Conservation (phyloP, 2,113 vertebrate species). For the Diadophis punctatus region DNA sequence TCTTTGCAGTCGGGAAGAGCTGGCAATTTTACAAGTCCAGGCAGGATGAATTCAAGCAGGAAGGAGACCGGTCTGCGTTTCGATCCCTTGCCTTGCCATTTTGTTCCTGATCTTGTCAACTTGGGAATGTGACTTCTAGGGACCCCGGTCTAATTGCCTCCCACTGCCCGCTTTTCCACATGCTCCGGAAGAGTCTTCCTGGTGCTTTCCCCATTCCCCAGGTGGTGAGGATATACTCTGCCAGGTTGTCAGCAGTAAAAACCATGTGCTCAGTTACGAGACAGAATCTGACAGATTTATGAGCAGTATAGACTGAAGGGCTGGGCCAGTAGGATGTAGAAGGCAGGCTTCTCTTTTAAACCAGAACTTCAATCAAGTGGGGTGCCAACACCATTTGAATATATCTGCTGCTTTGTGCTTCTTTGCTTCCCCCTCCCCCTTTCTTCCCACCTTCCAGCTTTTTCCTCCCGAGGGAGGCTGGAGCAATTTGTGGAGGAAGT, state of each 20-base stretch:
- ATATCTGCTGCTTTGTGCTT: not conserved
- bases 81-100: not conserved
- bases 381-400: not conserved
- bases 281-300: conserved; percentile 1
- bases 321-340: not conserved
- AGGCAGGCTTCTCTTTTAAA: not conserved
- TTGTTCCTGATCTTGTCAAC: not conserved
- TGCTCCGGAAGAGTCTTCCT: not conserved
- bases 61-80: not conserved
- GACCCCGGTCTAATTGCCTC: not conserved
- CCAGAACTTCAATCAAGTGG: not conserved
- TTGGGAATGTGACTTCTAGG: not conserved
- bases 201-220: not conserved
- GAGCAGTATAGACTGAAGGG: not conserved
- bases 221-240: not conserved
- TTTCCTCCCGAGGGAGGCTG: not conserved
- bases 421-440: not conserved
- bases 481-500: not conserved
- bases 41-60: not conserved
- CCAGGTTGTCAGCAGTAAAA: conserved; percentile 5
- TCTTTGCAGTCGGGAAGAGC: not conserved
- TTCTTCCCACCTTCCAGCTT: not conserved
- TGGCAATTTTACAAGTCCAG: not conserved
- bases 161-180: not conserved
- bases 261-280: not conserved